Conservation (phyloP, 2,113 vertebrate genomes). For the Vireo altiloquus region DNA sequence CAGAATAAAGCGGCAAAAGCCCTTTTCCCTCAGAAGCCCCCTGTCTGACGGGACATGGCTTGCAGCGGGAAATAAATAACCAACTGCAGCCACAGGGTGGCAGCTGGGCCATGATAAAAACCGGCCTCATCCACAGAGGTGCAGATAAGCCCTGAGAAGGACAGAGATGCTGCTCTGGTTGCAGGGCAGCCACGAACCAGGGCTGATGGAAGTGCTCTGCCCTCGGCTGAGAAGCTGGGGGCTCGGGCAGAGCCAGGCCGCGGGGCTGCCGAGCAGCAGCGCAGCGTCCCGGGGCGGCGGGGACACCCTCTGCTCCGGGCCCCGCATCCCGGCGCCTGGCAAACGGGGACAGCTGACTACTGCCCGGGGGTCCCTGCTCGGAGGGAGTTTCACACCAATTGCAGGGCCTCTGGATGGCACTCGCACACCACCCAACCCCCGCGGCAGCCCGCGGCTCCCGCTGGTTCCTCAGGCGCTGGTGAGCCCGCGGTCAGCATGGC, state of each 20-base stretch:
- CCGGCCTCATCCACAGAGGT: not conserved
- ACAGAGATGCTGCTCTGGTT: not conserved
- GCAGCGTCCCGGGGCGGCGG: not conserved
- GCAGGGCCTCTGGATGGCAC: constrained; percentile 12
- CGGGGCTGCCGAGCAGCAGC: not conserved
- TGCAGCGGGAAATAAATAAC: not conserved
- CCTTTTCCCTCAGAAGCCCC: not conserved
- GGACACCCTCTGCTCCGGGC: not conserved
- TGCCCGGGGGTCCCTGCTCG: fast-evolving
- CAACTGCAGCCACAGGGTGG: not conserved
- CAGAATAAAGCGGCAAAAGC: not conserved
- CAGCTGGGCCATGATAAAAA: not conserved
- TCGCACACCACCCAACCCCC: not conserved
- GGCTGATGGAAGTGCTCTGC: fast-evolving
- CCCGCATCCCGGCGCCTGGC: fast-evolving
- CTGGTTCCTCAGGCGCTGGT: fast-evolving
- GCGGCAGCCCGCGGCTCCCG: not conserved
- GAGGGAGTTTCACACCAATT: fast-evolving
- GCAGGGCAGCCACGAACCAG: not conserved
- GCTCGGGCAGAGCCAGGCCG: not conserved
- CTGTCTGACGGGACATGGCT: not conserved
- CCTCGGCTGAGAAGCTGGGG: not conserved
- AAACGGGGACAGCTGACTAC: fast-evolving
- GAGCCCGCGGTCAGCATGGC: fast-evolving
- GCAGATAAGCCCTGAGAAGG: not conserved